phyloP scores from a whole-genome alignment of 2,113 vertebrate species.

The Macaca mulatta region DNA sequence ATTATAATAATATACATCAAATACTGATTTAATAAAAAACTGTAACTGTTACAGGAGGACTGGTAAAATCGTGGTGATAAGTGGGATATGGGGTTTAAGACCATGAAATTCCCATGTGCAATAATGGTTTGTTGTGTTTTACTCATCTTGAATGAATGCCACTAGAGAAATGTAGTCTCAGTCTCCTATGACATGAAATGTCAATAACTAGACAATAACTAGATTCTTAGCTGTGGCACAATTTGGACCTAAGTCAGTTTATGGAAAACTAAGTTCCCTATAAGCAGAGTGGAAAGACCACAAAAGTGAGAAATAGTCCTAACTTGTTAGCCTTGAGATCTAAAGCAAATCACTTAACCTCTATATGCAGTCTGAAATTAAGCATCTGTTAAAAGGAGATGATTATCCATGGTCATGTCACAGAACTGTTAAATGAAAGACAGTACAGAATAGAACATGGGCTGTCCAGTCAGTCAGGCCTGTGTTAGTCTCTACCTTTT shows the following conservation, averaged over 20 bases:
- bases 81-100: neutral
- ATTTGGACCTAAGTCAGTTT: neutral
- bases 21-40: conserved; percentile 8
- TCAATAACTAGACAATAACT: neutral
- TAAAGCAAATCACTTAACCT: neutral
- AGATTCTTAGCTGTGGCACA: neutral
- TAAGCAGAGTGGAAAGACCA: neutral
- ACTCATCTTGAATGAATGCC: conserved; percentile 9
- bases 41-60: neutral
- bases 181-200: neutral
- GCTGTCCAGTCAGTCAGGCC: neutral
- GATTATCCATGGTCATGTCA: neutral
- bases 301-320: neutral
- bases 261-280: neutral
- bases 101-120: neutral
- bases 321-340: neutral
- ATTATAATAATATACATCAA: neutral
- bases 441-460: neutral
- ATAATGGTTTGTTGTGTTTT: neutral
- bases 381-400: neutral
- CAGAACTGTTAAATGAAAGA: neutral
- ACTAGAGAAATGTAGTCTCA: conserved; percentile 11
- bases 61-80: neutral
- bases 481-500: neutral
- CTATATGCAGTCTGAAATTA: neutral